Conservation (phyloP, 2,888 invertebrate genomes). For the Watsonalla cultraria region DNA sequence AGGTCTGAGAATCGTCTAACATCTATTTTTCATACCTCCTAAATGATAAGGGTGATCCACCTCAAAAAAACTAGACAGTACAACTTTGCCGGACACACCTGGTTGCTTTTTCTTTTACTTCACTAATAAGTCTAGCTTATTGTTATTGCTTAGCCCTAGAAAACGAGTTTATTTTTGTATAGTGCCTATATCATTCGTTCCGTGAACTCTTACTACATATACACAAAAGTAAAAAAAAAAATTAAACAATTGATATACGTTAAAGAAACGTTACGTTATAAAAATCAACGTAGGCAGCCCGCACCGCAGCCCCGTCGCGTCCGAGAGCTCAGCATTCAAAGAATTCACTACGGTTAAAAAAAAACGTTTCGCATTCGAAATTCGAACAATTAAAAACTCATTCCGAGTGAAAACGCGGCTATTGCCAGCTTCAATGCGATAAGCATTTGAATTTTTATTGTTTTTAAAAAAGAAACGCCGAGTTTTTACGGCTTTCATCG, state of each 20-base stretch:
- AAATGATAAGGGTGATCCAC: too few species aligned
- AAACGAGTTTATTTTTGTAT: too few species aligned
- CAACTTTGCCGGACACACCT: too few species aligned
- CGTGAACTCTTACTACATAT: background rate
- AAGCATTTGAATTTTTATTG: conserved; percentile 30
- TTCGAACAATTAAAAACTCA: conserved; percentile 61
- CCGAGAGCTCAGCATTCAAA: conserved; percentile 30
- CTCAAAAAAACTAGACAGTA: too few species aligned
- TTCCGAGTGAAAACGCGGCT: conserved; percentile 39
- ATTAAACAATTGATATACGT: too few species aligned
- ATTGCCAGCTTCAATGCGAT: conserved; percentile 30
- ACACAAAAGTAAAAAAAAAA: too few species aligned
- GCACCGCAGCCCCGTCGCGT: conserved; percentile 18
- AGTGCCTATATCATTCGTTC: background rate
- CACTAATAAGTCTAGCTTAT: too few species aligned
- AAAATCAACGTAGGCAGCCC: conserved; percentile 19
- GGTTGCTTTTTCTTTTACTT: too few species aligned
- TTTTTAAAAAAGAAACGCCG: conserved; percentile 15
- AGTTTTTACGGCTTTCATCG: background rate
- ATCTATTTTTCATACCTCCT: too few species aligned
- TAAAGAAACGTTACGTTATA: too few species aligned
- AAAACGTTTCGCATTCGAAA: conserved; percentile 41
- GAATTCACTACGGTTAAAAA: conserved; percentile 45
- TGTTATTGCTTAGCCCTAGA: too few species aligned
- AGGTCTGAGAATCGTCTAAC: too few species aligned